Evolutionary conservation across 2,888 invertebrate species (phyloP).

Genomic region (Amphiduros pacificus): DNA sequence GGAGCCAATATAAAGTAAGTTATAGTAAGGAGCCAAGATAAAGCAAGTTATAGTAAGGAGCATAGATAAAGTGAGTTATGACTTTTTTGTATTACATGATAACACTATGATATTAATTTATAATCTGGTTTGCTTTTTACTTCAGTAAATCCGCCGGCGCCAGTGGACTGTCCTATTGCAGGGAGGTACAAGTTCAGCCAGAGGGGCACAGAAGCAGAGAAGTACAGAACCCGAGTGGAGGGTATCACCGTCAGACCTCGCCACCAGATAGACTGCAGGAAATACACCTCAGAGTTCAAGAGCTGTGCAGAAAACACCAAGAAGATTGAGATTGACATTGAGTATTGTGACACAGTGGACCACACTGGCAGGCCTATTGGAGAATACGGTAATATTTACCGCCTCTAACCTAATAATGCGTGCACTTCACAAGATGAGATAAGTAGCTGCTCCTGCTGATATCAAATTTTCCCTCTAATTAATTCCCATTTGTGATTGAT

Average conservation of each 20-base stretch:
- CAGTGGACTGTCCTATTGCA: conserved; percentile 92
- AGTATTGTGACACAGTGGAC: conserved; percentile 95
- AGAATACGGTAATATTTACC: conserved; percentile 64
- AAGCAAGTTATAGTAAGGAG: too few relatives aligned
- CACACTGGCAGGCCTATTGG: conserved; percentile 86
- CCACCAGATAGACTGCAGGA: conserved; percentile 81
- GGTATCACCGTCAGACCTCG: conserved; percentile 93
- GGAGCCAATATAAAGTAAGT: too few relatives aligned
- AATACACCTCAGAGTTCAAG: conserved; percentile 92
- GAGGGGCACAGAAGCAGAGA: conserved; percentile 59
- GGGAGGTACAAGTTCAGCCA: conserved; percentile 95
- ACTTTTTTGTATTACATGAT: too few relatives aligned
- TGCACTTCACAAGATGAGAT: too few relatives aligned
- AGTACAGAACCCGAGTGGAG: conserved; percentile 88
- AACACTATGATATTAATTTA: too few relatives aligned
- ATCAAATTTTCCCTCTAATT: too few relatives aligned
- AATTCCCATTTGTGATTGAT: background rate
- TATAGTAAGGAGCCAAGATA: too few relatives aligned
- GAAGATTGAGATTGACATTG: conserved; percentile 90
- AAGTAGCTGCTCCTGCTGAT: too few relatives aligned
- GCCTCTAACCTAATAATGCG: too few relatives aligned
- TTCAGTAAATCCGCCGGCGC: conserved; percentile 69
- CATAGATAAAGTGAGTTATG: too few relatives aligned
- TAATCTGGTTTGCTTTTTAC: background rate
- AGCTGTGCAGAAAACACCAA: conserved; percentile 90